These are phyloP conservation scores for Orthonyx spaldingii DNA, from an alignment of 2,113 vertebrate genomes.

Conservation along the genomic window DNA sequence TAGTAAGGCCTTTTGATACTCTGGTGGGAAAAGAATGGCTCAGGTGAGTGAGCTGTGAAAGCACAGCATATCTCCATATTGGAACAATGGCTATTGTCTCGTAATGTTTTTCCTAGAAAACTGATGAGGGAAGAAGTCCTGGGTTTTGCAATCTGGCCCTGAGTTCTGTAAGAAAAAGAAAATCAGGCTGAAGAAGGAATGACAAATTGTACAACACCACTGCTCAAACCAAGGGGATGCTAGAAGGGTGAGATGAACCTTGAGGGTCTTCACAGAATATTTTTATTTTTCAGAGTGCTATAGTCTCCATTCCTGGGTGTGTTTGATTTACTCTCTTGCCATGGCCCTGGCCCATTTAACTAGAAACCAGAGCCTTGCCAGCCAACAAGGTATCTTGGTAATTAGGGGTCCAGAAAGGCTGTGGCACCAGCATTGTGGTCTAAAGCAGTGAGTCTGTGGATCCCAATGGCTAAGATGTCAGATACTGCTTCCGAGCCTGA, in stretches of 20 bases:
- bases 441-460: background rate
- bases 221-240: background rate
- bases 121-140: background rate
- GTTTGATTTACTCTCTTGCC: background rate
- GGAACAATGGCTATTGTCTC: background rate
- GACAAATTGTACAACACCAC: background rate
- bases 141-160: background rate
- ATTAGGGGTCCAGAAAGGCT: background rate
- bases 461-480: background rate
- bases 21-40: background rate
- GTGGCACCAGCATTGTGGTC: background rate
- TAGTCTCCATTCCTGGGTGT: background rate
- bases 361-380: background rate
- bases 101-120: background rate
- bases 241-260: background rate
- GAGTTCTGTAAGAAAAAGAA: background rate
- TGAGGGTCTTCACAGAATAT: background rate
- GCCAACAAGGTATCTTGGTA: background rate
- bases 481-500: background rate
- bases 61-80: accelerated
- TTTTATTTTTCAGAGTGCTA: background rate
- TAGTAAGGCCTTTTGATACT: background rate
- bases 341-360: background rate
- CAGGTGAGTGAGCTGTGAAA: background rate
- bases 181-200: background rate